A percentile compares a stretch with the other conserved stretches of the same genome.
These are phyloP conservation scores for Solenopsis fugax DNA, from an alignment of 1,140 invertebrate genomes.

Conservation along the genomic window DNA sequence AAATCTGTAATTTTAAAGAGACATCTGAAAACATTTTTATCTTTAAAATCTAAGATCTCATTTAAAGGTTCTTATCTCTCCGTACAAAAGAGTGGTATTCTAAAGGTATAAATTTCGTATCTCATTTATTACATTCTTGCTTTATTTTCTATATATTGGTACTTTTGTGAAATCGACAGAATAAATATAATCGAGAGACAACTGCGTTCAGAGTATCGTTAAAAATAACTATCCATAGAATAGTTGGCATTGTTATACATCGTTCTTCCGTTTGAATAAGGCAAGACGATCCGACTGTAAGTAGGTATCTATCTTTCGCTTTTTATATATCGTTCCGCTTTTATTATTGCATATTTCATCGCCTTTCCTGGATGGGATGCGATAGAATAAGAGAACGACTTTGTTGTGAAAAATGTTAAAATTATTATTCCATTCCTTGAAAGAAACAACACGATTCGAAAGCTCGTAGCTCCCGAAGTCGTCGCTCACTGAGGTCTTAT, in stretches of 20 bases:
- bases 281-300: background rate
- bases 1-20: background rate
- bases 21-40: background rate
- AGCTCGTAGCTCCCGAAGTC: conserved; percentile 33
- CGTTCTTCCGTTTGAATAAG: conserved; percentile 10
- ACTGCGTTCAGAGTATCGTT: conserved; percentile 19
- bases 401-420: conserved; percentile 60
- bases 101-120: background rate
- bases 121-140: background rate
- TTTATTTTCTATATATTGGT: background rate
- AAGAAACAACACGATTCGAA: conserved; percentile 45
- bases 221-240: conserved; percentile 37
- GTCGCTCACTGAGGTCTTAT: conserved; percentile 40
- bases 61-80: conserved; percentile 9
- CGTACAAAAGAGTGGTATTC: background rate
- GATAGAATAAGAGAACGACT: conserved; percentile 55
- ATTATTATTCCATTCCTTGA: conserved; percentile 48
- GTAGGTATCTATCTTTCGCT: conserved; percentile 40
- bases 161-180: conserved; percentile 20
- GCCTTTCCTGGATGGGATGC: background rate
- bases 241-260: conserved; percentile 22
- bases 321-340: conserved; percentile 32
- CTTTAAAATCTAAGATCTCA: background rate
- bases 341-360: conserved; percentile 51
- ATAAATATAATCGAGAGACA: conserved; percentile 35